Evolutionary conservation across 2,113 vertebrate genomes (phyloP), one percentile per base, ranked within the genome.

Genomic region (Chaetodon trifascialis): DNA sequence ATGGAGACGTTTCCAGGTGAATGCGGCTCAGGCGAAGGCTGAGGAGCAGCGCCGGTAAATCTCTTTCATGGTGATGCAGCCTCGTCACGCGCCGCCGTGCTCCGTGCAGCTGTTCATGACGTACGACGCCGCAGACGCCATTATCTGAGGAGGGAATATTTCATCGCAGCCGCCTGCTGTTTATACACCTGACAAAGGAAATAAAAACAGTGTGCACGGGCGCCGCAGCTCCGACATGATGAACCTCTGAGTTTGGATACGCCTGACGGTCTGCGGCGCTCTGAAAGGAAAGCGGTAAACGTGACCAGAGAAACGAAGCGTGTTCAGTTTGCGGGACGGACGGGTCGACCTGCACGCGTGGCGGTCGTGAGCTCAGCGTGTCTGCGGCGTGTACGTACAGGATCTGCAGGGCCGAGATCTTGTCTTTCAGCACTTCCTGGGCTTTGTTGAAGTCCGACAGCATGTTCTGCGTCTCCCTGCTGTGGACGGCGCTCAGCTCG

Each of bases 401-500:
- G 91, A 98, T 95, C 95, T 99, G 98, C 67, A 99, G 97, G 84
- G 98, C 97, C 47, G 97, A 97, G 96, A 99, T 99, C 96, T 99
- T 99, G 96, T 99, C 98, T 95, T 98, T 98, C 86, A 99, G 97
- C 79, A 99, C 96, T 88, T 99, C 97, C 95, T 98, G 98, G 89
- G 97, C 98, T 93, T 99, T 99, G 97, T 99, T 98, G 96, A 99
- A 99, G 96, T 99, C 98, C 56, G 96, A 96, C 94, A 98, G 95
- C 97, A 99, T 97, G 95, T 96, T 96, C 96, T 99, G 97, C 79
- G 97, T 99, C 89, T 99, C 97, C 93, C 97, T 95, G 96, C 96
- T 96, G 95, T 99, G 97, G 84, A 94, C 93, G 80, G 95, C 94
- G 92, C 94, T 97, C 96, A 99, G 93, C 91, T 97, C 97, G 87